Evolutionary conservation across 1,140 invertebrate species (phyloP), one percentile per base, ranked within the genome.

Genomic region (Eumeta japonica): DNA sequence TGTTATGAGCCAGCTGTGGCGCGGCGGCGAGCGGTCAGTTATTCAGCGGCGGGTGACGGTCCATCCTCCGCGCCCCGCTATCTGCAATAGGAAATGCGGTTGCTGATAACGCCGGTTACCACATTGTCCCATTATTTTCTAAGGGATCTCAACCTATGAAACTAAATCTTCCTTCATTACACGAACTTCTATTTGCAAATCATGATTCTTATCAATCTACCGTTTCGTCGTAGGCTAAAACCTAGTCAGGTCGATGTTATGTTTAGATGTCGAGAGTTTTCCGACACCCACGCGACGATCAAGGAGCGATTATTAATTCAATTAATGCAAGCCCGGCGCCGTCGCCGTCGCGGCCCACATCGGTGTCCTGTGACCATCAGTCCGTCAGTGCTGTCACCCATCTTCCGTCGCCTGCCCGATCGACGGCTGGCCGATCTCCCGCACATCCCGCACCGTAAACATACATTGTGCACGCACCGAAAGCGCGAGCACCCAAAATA

Each of bases 1-100:
- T n/a, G n/a, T n/a, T n/a, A n/a, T 55, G 55, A 44, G 62, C 63
- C 68, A 73, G 68, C 68, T 62, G 58, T n/a, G n/a, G 61, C 64
- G 64, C 66, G 59, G 65, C 68, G 45, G 46, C 55, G 65, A 70
- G n/a, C 66, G 55, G 68, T 73, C 68, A 71, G 58, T 73, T 67
- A 63, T 61, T 62, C 55, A 65, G 52, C 55, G 52, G 57, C 53
- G n/a, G n/a, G 56, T 49, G 46, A 51, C 54, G 54, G 58, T 62
- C 68, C 68, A 73, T 73, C 62, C 65, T 73, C 68, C 56, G 60
- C 59, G 49, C n/a, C n/a, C 50, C 61, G 64, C 62, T 73, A 73
- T 73, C 68, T 73, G 65, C 55, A 70, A 72, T 46, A 60, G 65
- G 61, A 73, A 66, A 63, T 54, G 60, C 45, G n/a, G n/a, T n/a